These are phyloP conservation scores for Drosophila guanche DNA, from an alignment of 1,140 invertebrate genomes.

Conservation along the genomic window DNA sequence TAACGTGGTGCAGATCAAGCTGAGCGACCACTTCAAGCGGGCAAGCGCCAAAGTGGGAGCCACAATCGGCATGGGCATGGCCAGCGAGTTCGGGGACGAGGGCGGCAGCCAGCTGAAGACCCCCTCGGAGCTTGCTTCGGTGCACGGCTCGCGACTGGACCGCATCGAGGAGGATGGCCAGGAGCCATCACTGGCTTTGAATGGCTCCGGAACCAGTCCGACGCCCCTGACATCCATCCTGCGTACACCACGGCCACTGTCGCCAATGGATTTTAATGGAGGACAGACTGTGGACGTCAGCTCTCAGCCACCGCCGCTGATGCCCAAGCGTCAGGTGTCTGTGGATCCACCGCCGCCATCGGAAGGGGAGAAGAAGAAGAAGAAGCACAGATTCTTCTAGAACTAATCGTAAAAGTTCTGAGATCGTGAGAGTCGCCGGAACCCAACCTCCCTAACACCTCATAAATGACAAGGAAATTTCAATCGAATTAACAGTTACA, in stretches of 20 bases:
- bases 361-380: constrained; percentile 55
- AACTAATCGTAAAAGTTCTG: neutral
- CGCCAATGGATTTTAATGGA: constrained; percentile 28
- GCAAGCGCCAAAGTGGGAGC: constrained; percentile 93
- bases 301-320: constrained; percentile 68
- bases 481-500: constrained; percentile 53
- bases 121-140: constrained; percentile 72
- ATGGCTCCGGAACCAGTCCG: neutral
- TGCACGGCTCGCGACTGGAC: constrained; percentile 70
- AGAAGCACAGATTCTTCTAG: constrained; percentile 74
- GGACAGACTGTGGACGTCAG: constrained; percentile 18
- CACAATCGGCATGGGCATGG: constrained; percentile 91
- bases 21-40: constrained; percentile 92
- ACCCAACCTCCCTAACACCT: constrained; percentile 34
- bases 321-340: constrained; percentile 52
- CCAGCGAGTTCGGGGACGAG: constrained; percentile 79
- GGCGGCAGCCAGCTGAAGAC: constrained; percentile 64
- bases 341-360: constrained; percentile 38
- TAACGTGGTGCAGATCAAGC: constrained; percentile 95
- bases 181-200: constrained; percentile 13
- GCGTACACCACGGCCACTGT: constrained; percentile 55
- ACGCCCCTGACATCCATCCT: constrained; percentile 60
- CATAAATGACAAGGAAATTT: constrained; percentile 65
- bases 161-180: constrained; percentile 69
- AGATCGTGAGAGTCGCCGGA: constrained; percentile 14